Evolutionary conservation across 2,113 vertebrate genomes (phyloP).

Genomic region (Dicentrarchus labrax): DNA sequence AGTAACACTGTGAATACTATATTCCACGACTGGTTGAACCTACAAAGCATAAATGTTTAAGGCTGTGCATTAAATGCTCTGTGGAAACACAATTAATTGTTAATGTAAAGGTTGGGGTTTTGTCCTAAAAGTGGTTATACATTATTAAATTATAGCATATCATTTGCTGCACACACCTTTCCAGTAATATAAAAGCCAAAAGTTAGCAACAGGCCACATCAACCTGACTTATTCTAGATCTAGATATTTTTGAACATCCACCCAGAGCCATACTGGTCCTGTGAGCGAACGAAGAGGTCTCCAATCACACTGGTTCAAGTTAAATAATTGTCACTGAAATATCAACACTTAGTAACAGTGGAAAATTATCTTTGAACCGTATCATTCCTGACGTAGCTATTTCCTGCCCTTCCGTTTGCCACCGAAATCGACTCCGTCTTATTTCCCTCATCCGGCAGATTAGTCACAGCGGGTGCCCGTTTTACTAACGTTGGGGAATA

Average conservation of each 20-base stretch:
- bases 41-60: too few species aligned
- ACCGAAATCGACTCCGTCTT: conserved; percentile 23
- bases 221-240: conserved; percentile 1
- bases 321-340: conserved; percentile 12
- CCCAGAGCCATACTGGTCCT: not conserved
- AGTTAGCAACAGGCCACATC: not conserved
- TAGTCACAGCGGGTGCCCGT: conserved; percentile 58
- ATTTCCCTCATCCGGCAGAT: conserved; percentile 44
- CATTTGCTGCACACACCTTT: not conserved
- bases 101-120: too few species aligned
- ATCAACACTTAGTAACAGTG: conserved; percentile 14
- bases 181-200: not conserved
- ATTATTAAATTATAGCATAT: too few species aligned
- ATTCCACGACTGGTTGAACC: too few species aligned
- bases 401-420: conserved; percentile 26
- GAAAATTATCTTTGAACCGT: conserved; percentile 28
- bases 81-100: too few species aligned
- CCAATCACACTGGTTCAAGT: not conserved
- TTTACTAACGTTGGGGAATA: conserved; percentile 35
- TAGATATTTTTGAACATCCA: conserved; percentile 12
- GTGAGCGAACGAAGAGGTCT: not conserved
- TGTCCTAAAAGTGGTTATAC: too few species aligned
- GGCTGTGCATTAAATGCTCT: too few species aligned
- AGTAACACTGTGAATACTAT: not conserved
- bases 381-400: conserved; percentile 15